Base-by-base conservation (phyloP, 53 echinoderm and acorn worm species). In the Paracentrotus lividus region DNA sequence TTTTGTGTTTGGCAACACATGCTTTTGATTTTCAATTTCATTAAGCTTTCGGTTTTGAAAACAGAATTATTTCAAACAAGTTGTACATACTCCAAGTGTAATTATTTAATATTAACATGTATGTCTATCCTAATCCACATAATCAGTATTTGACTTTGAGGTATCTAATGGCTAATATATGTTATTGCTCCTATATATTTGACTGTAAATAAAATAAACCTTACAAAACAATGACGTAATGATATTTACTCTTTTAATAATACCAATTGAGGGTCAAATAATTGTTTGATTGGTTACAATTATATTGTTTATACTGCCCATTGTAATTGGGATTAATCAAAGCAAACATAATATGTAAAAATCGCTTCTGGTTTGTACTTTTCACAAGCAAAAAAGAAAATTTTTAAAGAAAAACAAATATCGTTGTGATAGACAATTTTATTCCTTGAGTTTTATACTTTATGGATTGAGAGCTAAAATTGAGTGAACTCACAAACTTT, bases 61-160 rank as follows among this genome's bases (percentile, higher is more conserved):
- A 69, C 34, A 14, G 13, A 69, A 36, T 72, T 6, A 20, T 72
- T 72, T 72, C 72, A 81, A 49, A n/a, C 21, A 81, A 47, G 47
- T 45, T 81, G 81, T 81, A 81, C 26, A 81, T 81, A 81, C 15
- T 81, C 38, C 81, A 81, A 47, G 47, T 81, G 81, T 81, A 81
- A 81, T 47, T 86, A 86, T 86, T 86, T 86, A 86, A 86, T 55
- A 86, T 34, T 36, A 86, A 86, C 86, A 34, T 86, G 38, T 56
- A n/a, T n/a, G n/a, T n/a, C n/a, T n/a, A 86, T 86, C 33, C 33
- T 38, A 32, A 55, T 86, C 53, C 56, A 86, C 56, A 86, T 86
- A 86, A 86, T 86, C 86, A 86, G 86, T 86, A 86, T 86, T 86
- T 56, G 36, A 16, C 34, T 56, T 86, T 86, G 16, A 86, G 55